Percentiles rank a stretch among this genome's conserved stretches.
phyloP scores from a whole-genome alignment of 2,888 invertebrate species.

The Cosmopolites sordidus region DNA sequence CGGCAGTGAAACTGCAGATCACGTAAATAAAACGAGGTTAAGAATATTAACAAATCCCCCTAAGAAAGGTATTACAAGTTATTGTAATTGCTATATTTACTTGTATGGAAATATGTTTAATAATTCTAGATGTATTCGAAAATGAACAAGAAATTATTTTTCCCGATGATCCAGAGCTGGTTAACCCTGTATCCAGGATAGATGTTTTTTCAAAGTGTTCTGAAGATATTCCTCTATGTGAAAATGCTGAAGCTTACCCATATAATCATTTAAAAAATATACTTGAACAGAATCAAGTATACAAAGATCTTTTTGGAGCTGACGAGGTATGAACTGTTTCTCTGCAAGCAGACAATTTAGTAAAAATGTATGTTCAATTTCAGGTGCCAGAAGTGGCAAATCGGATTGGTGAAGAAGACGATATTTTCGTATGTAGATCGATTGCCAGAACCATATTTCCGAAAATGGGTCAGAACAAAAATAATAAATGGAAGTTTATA shows the following conservation, averaged over 20 bases:
- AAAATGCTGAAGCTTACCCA: slow-evolving; percentile 49
- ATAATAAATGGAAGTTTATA: slow-evolving; percentile 65
- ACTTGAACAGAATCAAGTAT: slow-evolving; percentile 33
- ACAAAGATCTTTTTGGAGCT: slow-evolving; percentile 33
- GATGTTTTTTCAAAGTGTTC: slow-evolving; percentile 35
- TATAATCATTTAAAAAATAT: slow-evolving; percentile 41
- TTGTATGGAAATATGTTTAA: too few relatives aligned
- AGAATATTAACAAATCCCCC: slow-evolving; percentile 18
- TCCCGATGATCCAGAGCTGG: slow-evolving; percentile 24
- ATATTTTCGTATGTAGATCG: slow-evolving; percentile 39
- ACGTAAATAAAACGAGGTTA: slow-evolving; percentile 8
- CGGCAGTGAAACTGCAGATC: background rate
- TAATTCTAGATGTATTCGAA: slow-evolving; percentile 9
- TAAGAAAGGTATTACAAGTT: slow-evolving; percentile 12
- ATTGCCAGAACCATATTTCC: slow-evolving; percentile 57
- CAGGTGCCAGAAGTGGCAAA: slow-evolving; percentile 32
- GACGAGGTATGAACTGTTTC: slow-evolving; percentile 29
- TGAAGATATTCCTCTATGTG: slow-evolving; percentile 48
- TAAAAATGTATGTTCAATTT: background rate
- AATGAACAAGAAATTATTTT: slow-evolving; percentile 30
- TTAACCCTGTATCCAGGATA: slow-evolving; percentile 23
- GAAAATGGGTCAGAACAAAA: slow-evolving; percentile 55
- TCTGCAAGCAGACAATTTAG: background rate
- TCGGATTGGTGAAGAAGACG: slow-evolving; percentile 35
- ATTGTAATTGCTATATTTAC: too few relatives aligned